Base-by-base conservation (phyloP, 2,113 vertebrate species). In the Dromaius novaehollandiae region DNA sequence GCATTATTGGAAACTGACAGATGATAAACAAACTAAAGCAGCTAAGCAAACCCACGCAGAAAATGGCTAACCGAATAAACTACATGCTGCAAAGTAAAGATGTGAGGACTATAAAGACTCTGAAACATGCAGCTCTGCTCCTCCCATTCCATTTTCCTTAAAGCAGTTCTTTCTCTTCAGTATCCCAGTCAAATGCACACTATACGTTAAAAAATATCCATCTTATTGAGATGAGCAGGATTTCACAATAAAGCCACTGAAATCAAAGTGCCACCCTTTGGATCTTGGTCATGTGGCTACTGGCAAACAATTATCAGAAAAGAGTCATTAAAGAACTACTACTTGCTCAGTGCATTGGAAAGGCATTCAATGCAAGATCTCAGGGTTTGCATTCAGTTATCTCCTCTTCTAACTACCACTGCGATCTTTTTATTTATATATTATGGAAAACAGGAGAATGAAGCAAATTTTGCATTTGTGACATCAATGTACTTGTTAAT, bases 11-110 rank as follows among this genome's bases (percentile, higher is more conserved):
- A 91, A 84, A 77, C 68, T 60, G 66, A 34, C 71, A 91, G 61
- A 84, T 86, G 73, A 93, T 80, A 92, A 93, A 88, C 79, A 93
- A 92, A 90, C 69, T 38, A 86, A 90, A 94, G 90, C 56, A 90
- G 91, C 50, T 88, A 82, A 55, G 84, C 87, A 95, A 96, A 90
- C 74, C 77, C 93, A 77, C 87, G 89, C n/a, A 95, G 84, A 96
- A 91, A 89, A 36, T n/a, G 36, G 20, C 42, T 91, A 88, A 94
- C 94, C 89, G 91, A 86, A 87, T 7, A n/a, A 93, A 93, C 60
- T 88, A 79, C 11, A 12, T 83, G 86, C 87, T 88, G 89, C 82
- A 86, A 40, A 86, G 85, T 56, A 94, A 60, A 44, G 89, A 91
- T 79, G 88, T 38, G 30, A 95, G 79, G 85, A 94, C 89, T 95